These are phyloP conservation scores for Charadrius vociferus DNA, from an alignment of 2,113 vertebrate genomes.

Conservation along the genomic window DNA sequence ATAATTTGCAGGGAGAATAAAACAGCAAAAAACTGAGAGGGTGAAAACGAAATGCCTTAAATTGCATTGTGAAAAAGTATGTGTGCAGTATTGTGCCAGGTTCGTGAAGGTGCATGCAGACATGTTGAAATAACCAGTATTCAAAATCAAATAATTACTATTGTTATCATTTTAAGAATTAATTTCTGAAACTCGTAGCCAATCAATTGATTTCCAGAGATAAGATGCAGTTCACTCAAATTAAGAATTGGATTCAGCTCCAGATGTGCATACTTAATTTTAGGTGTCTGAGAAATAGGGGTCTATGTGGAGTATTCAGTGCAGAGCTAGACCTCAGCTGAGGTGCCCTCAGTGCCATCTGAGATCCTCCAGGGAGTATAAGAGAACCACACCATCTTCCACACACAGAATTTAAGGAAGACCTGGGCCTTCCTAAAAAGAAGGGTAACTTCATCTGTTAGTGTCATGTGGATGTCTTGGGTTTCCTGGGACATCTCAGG, in stretches of 20 bases:
- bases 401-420: background rate
- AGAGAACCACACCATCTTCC: background rate
- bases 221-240: background rate
- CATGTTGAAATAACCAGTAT: background rate
- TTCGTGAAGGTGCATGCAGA: background rate
- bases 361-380: background rate
- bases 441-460: background rate
- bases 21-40: background rate
- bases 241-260: background rate
- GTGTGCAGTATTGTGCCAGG: background rate
- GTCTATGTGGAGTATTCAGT: background rate
- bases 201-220: background rate
- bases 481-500: background rate
- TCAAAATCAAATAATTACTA: background rate
- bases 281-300: background rate
- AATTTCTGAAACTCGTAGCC: background rate
- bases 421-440: background rate
- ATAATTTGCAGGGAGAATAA: background rate
- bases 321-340: background rate
- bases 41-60: slow-evolving; percentile 64
- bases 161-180: background rate
- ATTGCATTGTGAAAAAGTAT: background rate
- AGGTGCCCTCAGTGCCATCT: background rate
- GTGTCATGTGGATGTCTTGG: background rate
- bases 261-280: background rate